These are phyloP conservation scores for Alethe castanea DNA, from an alignment of 2,113 vertebrate species.

Conservation along the genomic window DNA sequence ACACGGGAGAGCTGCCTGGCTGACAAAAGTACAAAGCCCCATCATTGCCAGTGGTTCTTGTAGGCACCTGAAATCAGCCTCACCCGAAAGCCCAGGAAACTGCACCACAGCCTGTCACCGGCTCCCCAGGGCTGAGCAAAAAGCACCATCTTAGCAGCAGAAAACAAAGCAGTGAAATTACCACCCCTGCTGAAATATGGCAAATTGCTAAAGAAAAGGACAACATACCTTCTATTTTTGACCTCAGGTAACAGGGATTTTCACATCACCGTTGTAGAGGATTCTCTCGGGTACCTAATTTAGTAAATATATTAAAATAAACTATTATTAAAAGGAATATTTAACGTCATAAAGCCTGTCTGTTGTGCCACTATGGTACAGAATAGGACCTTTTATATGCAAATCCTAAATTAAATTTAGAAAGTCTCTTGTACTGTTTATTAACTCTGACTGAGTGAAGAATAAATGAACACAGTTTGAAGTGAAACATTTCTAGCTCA, in stretches of 20 bases:
- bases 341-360: constrained; percentile 10
- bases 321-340: constrained; percentile 68
- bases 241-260: constrained; percentile 73
- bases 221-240: constrained; percentile 72
- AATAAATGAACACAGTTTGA: constrained; percentile 4
- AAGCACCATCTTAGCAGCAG: background rate
- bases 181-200: background rate
- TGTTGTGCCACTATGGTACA: background rate
- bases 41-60: background rate
- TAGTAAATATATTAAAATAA: constrained; percentile 80
- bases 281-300: constrained; percentile 84
- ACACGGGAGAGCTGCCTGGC: background rate
- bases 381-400: background rate
- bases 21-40: constrained; percentile 1
- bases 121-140: background rate
- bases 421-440: background rate
- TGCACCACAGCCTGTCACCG: background rate
- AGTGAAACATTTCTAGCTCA: background rate
- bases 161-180: background rate
- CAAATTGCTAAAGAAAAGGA: constrained; percentile 50
- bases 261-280: constrained; percentile 85
- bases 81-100: background rate
- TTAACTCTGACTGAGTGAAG: background rate
- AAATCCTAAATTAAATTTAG: constrained; percentile 17
- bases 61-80: background rate